Conservation (phyloP, 2,888 invertebrate genomes). For the Bellardia bayeri region DNA sequence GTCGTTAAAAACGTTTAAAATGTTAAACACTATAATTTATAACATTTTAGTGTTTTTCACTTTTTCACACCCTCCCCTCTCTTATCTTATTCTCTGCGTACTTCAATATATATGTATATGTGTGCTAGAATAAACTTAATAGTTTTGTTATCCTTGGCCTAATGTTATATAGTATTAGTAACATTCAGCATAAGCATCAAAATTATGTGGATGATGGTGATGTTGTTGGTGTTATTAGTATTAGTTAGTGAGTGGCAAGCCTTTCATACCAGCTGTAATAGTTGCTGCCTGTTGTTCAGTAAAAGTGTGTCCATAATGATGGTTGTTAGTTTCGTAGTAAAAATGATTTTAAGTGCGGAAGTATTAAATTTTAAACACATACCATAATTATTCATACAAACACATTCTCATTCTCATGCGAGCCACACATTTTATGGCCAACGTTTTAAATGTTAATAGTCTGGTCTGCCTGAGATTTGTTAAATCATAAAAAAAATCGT, state of each 20-base stretch:
- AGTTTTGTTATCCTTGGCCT: conserved; percentile 72
- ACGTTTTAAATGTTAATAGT: conserved; percentile 47
- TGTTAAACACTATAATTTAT: conserved; percentile 70
- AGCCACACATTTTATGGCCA: not conserved
- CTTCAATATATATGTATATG: not conserved
- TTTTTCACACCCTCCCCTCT: not conserved
- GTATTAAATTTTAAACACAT: conserved; percentile 24
- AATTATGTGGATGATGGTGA: conserved; percentile 4
- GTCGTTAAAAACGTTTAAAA: conserved; percentile 70
- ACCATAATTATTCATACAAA: conserved; percentile 12
- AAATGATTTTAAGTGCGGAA: conserved; percentile 21
- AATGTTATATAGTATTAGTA: conserved; percentile 44
- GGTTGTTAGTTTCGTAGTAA: not conserved
- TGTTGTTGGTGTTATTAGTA: conserved; percentile 17
- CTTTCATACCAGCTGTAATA: conserved; percentile 3
- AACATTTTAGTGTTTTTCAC: conserved; percentile 55
- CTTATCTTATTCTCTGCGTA: not conserved
- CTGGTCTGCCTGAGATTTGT: conserved; percentile 36
- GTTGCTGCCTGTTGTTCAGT: not conserved
- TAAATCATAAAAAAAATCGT: not conserved
- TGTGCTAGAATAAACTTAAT: conserved; percentile 54
- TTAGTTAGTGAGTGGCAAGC: conserved; percentile 25
- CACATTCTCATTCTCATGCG: not conserved
- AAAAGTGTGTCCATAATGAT: conserved; percentile 37
- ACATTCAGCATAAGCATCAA: conserved; percentile 1